Evolutionary conservation across 2,113 vertebrate genomes (phyloP), one percentile per base, ranked within the genome.

Genomic region (Aspiorhynchus laticeps): DNA sequence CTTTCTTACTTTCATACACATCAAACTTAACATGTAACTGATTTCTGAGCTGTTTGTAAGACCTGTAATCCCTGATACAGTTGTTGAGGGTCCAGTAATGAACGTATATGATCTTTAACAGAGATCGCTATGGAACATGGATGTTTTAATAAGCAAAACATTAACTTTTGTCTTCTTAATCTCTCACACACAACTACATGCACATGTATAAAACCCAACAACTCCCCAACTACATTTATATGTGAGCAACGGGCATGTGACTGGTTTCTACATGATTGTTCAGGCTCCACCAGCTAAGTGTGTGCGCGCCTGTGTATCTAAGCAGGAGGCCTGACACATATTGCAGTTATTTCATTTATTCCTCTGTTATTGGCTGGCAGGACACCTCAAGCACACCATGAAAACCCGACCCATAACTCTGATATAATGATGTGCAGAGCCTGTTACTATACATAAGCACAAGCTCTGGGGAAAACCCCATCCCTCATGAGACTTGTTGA

Each of bases 271-370:
- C 21, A 65, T 1, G 53, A 8, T 31, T 31, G 48, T 73, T 80
- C 31, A 80, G 75, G 65, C 51, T 74, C 65, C 83, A 85, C 51
- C 69, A 56, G 43, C 43, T 71, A 31, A 83, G 69, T n/a, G 71
- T 65, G 28, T 46, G 53, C 41, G 78, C 2, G 21, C 5, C 5
- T 77, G 63, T 46, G 36, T 15, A 28, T 86, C 46, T 43, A 69
- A 53, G 73, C 80, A 83, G 75, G 84, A 83, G 84, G 33, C 61
- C 78, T 56, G 84, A 82, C 79, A 69, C 78, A 88, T 69, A 81
- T 71, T 71, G 56, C 87, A 82, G 31, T 88, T 75, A 65, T 84
- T 88, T 80, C 5, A 80, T 86, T 67, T 86, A 86, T 80, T 80
- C 43, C 80, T 73, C 63, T 63, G 51, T 88, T 86, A 88, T 79